Conservation (phyloP, 2,113 vertebrate genomes). For the Tursiops truncatus region DNA sequence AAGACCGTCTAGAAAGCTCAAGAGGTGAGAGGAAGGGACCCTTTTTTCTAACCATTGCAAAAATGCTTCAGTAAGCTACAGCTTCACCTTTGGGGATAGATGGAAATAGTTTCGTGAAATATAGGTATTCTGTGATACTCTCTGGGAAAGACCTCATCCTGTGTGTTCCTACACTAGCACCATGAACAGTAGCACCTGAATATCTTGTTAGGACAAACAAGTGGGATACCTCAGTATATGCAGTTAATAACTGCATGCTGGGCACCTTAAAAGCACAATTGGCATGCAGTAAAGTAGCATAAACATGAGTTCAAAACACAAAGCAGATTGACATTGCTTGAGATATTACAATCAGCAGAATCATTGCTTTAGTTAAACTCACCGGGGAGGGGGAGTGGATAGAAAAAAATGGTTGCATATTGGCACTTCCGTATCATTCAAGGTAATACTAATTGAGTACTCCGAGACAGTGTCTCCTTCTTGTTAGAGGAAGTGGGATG, state of each 20-base stretch:
- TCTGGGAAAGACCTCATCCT: neutral
- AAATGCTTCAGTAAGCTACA: neutral
- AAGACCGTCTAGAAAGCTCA: neutral
- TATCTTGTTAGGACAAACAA: conserved; percentile 29
- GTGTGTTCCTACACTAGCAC: neutral
- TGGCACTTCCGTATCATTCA: neutral
- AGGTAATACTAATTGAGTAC: neutral
- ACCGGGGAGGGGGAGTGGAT: neutral
- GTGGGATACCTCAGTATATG: neutral
- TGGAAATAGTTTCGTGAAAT: conserved; percentile 4
- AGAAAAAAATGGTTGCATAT: neutral
- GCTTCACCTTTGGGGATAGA: neutral
- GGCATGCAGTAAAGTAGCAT: neutral
- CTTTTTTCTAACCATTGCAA: neutral
- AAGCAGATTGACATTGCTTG: neutral
- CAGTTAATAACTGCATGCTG: neutral
- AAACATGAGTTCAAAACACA: neutral
- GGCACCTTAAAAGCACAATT: neutral
- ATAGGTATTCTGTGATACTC: neutral
- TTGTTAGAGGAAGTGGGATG: neutral
- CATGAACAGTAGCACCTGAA: neutral
- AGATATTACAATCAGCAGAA: neutral
- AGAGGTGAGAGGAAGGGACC: neutral
- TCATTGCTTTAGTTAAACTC: neutral
- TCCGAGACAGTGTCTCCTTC: neutral